Evolutionary conservation across 2,797 vertebrate species (phyloP).

Genomic region (Sorex maritimensis): DNA sequence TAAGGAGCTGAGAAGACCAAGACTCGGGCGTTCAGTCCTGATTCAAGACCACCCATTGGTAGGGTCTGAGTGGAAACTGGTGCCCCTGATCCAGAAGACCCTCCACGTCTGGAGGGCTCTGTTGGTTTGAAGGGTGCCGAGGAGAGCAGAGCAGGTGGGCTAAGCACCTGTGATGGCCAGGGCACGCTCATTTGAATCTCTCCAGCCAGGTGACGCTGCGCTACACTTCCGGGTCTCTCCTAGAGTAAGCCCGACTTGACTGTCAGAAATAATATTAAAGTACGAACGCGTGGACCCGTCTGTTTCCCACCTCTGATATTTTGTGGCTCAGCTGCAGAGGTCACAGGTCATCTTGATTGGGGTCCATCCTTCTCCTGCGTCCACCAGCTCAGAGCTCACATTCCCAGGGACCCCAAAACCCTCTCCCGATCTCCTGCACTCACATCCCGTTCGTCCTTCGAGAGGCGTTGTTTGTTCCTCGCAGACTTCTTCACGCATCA

Average conservation of each 20-base stretch:
- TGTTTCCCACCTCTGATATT: not conserved
- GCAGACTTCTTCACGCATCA: conserved; percentile 74
- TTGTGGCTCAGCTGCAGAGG: not conserved
- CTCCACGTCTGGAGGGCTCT: not conserved
- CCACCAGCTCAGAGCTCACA: not conserved
- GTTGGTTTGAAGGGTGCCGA: not conserved
- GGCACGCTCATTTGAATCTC: conserved; percentile 4
- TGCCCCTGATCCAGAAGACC: not conserved
- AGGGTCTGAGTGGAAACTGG: not conserved
- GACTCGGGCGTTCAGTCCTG: not conserved
- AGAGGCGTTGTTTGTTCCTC: conserved; percentile 73
- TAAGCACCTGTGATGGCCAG: not conserved
- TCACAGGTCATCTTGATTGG: no score
- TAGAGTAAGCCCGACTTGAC: not conserved
- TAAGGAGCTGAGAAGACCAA: not conserved
- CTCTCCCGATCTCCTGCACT: no score
- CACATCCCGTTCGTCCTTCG: conserved; percentile 33
- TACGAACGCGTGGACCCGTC: not conserved
- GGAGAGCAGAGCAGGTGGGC: not conserved
- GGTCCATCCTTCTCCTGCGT: not conserved
- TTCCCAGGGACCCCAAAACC: not conserved
- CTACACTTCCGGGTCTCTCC: not conserved
- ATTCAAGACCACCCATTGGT: not conserved
- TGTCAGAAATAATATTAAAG: not conserved
- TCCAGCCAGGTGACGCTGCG: not conserved